Conservation (phyloP, 2,113 vertebrate species). For the Chlamydotis undulata region DNA sequence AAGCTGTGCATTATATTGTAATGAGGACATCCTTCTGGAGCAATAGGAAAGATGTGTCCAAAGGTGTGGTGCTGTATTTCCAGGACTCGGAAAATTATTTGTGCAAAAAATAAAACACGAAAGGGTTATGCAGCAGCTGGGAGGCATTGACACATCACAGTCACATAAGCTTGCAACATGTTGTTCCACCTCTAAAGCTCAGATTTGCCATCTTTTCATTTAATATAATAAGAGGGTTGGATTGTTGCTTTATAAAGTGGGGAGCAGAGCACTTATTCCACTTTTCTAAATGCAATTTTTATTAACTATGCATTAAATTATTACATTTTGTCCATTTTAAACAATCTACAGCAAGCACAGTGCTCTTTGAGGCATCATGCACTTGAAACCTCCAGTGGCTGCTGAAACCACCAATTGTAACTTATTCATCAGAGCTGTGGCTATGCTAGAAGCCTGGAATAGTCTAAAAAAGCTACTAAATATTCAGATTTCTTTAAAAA, state of each 20-base stretch:
- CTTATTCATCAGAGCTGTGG: neutral
- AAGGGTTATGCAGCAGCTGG: neutral
- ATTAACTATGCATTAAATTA: neutral
- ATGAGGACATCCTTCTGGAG: neutral
- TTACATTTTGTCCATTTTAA: constrained; percentile 15
- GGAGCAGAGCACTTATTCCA: neutral
- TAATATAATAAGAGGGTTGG: neutral
- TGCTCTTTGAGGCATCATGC: neutral
- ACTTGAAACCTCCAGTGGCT: neutral
- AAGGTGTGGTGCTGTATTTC: neutral
- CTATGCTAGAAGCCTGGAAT: neutral
- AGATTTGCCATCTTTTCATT: neutral
- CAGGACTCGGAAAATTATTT: neutral
- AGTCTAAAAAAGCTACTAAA: neutral
- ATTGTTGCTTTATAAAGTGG: neutral
- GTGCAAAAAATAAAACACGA: neutral
- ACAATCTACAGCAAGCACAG: neutral
- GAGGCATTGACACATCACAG: neutral
- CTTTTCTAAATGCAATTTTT: constrained; percentile 18
- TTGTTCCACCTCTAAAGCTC: neutral
- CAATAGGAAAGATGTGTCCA: neutral
- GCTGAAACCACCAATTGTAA: constrained; percentile 9
- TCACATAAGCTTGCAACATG: neutral
- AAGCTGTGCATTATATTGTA: neutral
- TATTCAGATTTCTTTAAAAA: neutral